These are phyloP conservation scores for Orgyia antiqua DNA, from an alignment of 2,888 invertebrate genomes.

Conservation along the genomic window DNA sequence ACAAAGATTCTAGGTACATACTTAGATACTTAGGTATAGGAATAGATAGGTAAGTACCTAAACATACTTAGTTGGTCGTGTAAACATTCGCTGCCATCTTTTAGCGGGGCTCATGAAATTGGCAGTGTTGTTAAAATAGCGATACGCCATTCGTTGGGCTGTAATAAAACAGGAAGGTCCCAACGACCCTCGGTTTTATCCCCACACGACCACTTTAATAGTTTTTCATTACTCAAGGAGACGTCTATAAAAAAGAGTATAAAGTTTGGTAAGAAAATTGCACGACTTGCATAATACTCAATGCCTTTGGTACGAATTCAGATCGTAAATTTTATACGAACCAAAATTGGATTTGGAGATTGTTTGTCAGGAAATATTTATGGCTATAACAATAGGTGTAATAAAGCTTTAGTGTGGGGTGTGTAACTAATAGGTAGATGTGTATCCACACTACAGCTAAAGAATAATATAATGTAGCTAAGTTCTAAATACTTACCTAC, in stretches of 20 bases:
- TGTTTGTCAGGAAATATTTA: slow-evolving; percentile 48
- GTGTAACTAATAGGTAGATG: too few relatives aligned
- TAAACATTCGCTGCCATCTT: slow-evolving; percentile 56
- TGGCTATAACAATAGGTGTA: slow-evolving; percentile 30
- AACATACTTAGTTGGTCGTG: slow-evolving; percentile 22
- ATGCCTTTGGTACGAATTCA: slow-evolving; percentile 39
- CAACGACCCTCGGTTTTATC: slow-evolving; percentile 64
- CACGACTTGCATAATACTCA: slow-evolving; percentile 65
- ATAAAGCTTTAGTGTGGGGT: slow-evolving; percentile 13
- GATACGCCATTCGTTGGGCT: slow-evolving; percentile 52
- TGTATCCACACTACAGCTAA: not conserved
- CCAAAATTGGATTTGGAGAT: slow-evolving; percentile 54
- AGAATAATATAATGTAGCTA: too few relatives aligned
- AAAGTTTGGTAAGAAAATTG: slow-evolving; percentile 70
- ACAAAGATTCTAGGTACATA: too few relatives aligned
- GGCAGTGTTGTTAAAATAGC: slow-evolving; percentile 61
- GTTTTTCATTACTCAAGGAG: slow-evolving; percentile 77
- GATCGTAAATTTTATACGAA: slow-evolving; percentile 52
- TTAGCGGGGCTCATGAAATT: slow-evolving; percentile 59
- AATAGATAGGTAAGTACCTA: too few relatives aligned
- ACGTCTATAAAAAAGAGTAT: slow-evolving; percentile 63
- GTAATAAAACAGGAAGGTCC: slow-evolving; percentile 66
- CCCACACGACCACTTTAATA: slow-evolving; percentile 69
- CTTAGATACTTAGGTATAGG: too few relatives aligned
- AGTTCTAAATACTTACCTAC: too few relatives aligned